A percentile compares a stretch with the other conserved stretches of the same genome.
Conservation (phyloP, 1,140 invertebrate species). For the Camponotus vicinus region DNA sequence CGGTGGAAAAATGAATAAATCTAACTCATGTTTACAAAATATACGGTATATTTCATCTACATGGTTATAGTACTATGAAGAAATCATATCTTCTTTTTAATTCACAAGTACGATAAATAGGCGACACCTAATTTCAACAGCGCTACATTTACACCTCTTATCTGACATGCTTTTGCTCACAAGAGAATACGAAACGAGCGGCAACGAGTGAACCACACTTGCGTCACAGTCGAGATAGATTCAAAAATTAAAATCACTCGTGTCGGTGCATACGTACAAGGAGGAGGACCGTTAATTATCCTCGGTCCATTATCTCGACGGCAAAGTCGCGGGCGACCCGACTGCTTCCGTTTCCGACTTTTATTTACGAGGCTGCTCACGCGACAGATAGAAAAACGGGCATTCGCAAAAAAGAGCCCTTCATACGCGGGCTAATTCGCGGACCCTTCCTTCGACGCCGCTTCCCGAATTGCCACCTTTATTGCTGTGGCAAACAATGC, state of each 20-base stretch:
- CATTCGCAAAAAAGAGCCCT: constrained; percentile 21
- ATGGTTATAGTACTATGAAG: neutral
- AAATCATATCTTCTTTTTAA: neutral
- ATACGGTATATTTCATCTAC: neutral
- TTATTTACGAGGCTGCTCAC: constrained; percentile 54
- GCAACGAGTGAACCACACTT: constrained; percentile 35
- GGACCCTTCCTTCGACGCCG: constrained; percentile 37
- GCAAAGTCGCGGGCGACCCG: constrained; percentile 27
- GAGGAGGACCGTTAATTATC: constrained; percentile 48
- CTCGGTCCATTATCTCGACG: constrained; percentile 54
- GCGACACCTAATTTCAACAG: neutral
- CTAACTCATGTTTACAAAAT: neutral
- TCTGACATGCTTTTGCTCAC: constrained; percentile 1
- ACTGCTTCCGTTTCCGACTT: constrained; percentile 58
- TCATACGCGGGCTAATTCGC: constrained; percentile 57
- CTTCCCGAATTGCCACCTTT: constrained; percentile 39
- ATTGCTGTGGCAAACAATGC: constrained; percentile 53
- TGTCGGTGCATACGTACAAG: constrained; percentile 26
- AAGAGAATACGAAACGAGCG: constrained; percentile 12
- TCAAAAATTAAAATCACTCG: constrained; percentile 59
- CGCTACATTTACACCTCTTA: constrained; percentile 9
- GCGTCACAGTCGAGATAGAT: constrained; percentile 46
- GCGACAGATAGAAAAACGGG: constrained; percentile 57
- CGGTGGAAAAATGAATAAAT: neutral
- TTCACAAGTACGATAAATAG: constrained; percentile 19